These are phyloP conservation scores for Pollenia labialis DNA, from an alignment of 2,888 invertebrate species.

Conservation along the genomic window DNA sequence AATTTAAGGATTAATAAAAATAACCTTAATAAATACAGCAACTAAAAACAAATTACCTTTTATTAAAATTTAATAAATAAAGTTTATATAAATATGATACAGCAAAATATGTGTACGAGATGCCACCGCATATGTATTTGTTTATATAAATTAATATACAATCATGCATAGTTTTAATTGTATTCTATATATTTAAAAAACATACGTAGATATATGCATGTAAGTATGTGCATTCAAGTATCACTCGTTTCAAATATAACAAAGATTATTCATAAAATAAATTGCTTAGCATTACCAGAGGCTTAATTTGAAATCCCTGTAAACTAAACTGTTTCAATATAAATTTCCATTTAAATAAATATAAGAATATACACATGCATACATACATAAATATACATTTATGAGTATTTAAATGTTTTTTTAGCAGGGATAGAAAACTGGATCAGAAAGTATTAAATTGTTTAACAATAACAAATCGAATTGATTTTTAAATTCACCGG, in stretches of 20 bases:
- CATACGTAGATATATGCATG: background rate
- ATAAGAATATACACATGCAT: background rate
- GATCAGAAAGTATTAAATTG: too few species aligned
- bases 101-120: background rate
- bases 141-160: too few species aligned
- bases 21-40: constrained; percentile 20
- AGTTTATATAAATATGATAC: background rate
- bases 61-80: constrained; percentile 7
- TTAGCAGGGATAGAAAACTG: too few species aligned
- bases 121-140: too few species aligned
- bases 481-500: too few species aligned
- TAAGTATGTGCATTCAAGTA: background rate
- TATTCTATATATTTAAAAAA: background rate
- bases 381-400: background rate
- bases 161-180: background rate
- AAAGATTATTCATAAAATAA: constrained; percentile 65
- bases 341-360: constrained; percentile 38
- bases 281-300: constrained; percentile 62
- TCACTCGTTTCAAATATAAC: background rate
- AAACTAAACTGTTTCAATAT: constrained; percentile 46
- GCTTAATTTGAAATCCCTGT: constrained; percentile 56
- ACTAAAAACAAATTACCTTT: constrained; percentile 32
- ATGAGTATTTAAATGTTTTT: too few species aligned
- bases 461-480: too few species aligned
- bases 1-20: background rate